A percentile compares a stretch with the other conserved stretches of the same genome.
These are phyloP conservation scores for Ancistrus triradiatus DNA, from an alignment of 2,113 vertebrate species.

Conservation along the genomic window DNA sequence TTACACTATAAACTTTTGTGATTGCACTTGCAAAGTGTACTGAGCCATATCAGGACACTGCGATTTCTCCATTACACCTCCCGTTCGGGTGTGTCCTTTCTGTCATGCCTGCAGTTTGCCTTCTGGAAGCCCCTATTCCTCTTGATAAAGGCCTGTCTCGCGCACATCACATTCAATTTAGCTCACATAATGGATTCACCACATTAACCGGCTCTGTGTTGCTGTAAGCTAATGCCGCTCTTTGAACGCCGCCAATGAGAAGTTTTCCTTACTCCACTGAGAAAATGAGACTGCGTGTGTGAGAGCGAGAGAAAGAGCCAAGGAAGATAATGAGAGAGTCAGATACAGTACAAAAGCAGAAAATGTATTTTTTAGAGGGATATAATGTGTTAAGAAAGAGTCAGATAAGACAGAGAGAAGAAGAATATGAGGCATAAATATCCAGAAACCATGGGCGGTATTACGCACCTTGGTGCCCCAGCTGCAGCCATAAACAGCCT, in stretches of 20 bases:
- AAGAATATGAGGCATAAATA: too few species aligned
- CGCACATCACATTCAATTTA: constrained; percentile 37
- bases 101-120: constrained; percentile 8
- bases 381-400: too few species aligned
- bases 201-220: constrained; percentile 21
- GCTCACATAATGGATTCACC: constrained; percentile 27
- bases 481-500: too few species aligned
- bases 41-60: constrained; percentile 18
- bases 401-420: too few species aligned
- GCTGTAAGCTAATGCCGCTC: constrained; percentile 26
- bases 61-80: constrained; percentile 32
- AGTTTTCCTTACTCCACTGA: constrained; percentile 9
- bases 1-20: constrained; percentile 16
- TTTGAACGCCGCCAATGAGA: constrained; percentile 21
- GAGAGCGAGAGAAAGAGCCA: background rate
- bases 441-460: too few species aligned
- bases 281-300: background rate
- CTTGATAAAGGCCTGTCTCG: constrained; percentile 26
- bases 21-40: constrained; percentile 25
- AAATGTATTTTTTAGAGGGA: too few species aligned
- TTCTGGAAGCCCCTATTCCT: constrained; percentile 28
- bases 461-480: too few species aligned
- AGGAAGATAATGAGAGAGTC: background rate
- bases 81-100: background rate
- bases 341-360: background rate